A percentile compares a stretch with the other conserved stretches of the same genome.
Conservation (phyloP, 37 sponge, comb jelly and placozoan genomes). For the Diacarnus erythraeanus region DNA sequence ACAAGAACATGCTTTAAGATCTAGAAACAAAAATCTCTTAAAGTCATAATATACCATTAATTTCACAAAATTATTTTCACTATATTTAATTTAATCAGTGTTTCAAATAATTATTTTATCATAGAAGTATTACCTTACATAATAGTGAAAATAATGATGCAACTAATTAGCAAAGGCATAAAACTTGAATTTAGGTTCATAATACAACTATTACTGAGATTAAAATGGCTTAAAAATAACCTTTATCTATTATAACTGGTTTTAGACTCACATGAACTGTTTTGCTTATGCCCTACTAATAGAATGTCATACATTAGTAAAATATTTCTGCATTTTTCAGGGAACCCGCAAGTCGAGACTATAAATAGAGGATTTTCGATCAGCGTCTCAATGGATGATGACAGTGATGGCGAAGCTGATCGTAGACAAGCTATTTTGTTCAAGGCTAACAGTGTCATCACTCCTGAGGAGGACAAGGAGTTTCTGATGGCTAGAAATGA, state of each 20-base stretch:
- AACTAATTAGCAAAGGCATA: no score
- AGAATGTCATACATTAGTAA: no score
- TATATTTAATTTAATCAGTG: background rate
- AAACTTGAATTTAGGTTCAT: background rate
- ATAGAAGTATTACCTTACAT: background rate
- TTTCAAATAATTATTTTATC: no score
- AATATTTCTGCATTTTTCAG: no score
- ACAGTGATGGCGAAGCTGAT: constrained; percentile 2
- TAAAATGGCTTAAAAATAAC: background rate
- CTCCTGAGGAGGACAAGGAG: background rate
- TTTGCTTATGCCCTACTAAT: no score
- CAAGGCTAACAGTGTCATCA: background rate
- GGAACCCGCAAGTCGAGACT: no score
- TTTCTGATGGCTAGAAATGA: background rate
- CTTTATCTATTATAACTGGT: no score
- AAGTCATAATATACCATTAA: background rate
- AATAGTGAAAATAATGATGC: background rate
- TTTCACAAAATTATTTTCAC: background rate
- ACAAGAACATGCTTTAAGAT: no score
- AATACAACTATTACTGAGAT: no score
- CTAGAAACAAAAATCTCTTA: no score
- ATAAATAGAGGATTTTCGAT: background rate
- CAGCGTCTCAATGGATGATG: constrained; percentile 3
- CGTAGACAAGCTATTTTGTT: background rate
- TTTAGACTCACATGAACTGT: no score